A percentile compares a stretch with the other conserved stretches of the same genome.
Evolutionary conservation across 2,797 vertebrate species (phyloP).

Genomic region (Euphonia xanthogaster): DNA sequence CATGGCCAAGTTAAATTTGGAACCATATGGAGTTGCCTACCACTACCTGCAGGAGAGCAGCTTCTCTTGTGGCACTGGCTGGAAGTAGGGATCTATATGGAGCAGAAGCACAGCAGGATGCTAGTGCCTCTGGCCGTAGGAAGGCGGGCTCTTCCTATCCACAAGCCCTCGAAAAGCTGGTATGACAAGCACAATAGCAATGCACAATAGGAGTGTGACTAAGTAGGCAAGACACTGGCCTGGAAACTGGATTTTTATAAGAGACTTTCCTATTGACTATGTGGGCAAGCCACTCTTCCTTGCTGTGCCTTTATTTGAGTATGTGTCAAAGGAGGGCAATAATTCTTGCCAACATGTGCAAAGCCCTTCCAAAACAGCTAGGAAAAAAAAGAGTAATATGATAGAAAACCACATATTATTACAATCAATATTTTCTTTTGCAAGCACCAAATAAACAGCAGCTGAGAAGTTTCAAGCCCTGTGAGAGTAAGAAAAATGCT

Average conservation of each 20-base stretch:
- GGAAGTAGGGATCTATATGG: neutral
- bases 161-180: neutral
- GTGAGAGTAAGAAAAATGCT: conserved; percentile 41
- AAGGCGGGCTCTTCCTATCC: neutral
- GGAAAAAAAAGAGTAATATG: neutral
- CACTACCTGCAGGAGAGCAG: neutral
- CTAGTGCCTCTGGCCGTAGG: neutral
- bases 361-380: neutral
- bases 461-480: conserved; percentile 3
- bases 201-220: neutral
- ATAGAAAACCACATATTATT: neutral
- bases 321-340: neutral
- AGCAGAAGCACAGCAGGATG: neutral
- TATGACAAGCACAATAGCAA: neutral
- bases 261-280: neutral
- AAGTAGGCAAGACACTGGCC: neutral
- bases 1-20: neutral
- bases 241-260: neutral
- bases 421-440: conserved; percentile 27
- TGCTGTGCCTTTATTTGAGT: neutral
- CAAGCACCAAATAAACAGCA: conserved; percentile 26
- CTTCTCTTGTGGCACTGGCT: neutral
- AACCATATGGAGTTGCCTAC: neutral
- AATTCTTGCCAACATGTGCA: neutral
- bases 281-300: neutral